phyloP scores from a whole-genome alignment of 2,888 invertebrate genomes.

The Brenthis hecate region DNA sequence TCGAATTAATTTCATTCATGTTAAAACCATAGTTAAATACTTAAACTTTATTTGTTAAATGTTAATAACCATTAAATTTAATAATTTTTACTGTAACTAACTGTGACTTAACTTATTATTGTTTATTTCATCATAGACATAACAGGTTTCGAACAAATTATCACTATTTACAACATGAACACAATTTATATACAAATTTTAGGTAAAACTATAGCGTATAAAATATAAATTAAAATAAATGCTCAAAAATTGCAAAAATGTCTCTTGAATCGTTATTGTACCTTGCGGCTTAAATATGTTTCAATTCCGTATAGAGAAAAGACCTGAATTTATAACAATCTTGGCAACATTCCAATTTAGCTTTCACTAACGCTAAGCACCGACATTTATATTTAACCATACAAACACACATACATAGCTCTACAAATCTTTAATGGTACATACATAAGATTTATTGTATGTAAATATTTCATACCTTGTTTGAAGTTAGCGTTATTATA shows the following conservation, averaged over 20 bases:
- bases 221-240: conserved; percentile 4
- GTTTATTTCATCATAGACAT: neutral
- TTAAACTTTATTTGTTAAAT: conserved; percentile 11
- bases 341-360: conserved; percentile 30
- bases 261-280: conserved; percentile 11
- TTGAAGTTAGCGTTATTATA: conserved; percentile 28
- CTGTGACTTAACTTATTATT: neutral
- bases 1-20: conserved; percentile 18
- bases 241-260: neutral
- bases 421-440: conserved; percentile 12
- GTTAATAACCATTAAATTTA: neutral
- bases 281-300: conserved; percentile 18
- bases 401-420: conserved; percentile 10
- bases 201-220: neutral
- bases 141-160: neutral
- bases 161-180: neutral
- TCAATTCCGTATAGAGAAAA: conserved; percentile 21
- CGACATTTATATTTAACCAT: conserved; percentile 22
- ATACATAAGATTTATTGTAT: conserved; percentile 12
- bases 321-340: conserved; percentile 19
- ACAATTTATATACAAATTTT: neutral
- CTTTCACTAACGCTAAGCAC: conserved; percentile 30
- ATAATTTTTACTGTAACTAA: too few species aligned
- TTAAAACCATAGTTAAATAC: neutral
- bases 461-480: conserved; percentile 23